Conservation (phyloP, 2,113 vertebrate genomes). For the Leptocoma aspasia region DNA sequence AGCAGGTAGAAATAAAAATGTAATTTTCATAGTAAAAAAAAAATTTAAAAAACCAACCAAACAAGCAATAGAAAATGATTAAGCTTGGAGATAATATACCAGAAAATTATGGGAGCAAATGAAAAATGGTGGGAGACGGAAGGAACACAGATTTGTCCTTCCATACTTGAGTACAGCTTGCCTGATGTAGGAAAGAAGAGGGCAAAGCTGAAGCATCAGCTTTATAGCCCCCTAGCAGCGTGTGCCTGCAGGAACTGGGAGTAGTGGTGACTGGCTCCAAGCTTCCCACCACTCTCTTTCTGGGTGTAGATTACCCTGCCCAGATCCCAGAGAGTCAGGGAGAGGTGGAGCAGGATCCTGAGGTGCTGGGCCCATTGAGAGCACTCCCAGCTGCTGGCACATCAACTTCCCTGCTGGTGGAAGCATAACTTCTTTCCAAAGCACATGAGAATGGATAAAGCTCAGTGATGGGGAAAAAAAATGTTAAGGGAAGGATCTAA, state of each 20-base stretch:
- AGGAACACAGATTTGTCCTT: background rate
- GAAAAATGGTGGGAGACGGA: conserved; percentile 13
- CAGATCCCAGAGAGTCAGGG: background rate
- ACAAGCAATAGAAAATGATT: background rate
- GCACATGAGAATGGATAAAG: conserved; percentile 34
- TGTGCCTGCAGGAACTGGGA: background rate
- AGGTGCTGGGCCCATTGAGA: background rate
- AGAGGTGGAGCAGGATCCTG: background rate
- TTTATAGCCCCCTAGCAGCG: background rate
- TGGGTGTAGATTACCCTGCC: background rate
- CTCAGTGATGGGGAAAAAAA: conserved; percentile 14
- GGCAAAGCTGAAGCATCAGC: background rate
- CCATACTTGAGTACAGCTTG: background rate
- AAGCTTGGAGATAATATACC: conserved; percentile 24
- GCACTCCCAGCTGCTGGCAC: background rate
- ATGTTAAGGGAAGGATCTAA: conserved; percentile 1
- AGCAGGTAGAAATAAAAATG: conserved; percentile 65
- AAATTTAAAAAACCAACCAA: background rate
- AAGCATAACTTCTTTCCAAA: conserved; percentile 12
- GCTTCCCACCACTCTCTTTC: background rate
- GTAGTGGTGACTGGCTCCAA: background rate
- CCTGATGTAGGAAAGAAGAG: background rate
- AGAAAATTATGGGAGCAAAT: conserved; percentile 49
- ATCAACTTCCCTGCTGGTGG: background rate
- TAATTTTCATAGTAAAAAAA: conserved; percentile 51